These are phyloP conservation scores for Meloidogyne floridensis DNA, from an alignment of 1,140 invertebrate genomes.

Conservation along the genomic window DNA sequence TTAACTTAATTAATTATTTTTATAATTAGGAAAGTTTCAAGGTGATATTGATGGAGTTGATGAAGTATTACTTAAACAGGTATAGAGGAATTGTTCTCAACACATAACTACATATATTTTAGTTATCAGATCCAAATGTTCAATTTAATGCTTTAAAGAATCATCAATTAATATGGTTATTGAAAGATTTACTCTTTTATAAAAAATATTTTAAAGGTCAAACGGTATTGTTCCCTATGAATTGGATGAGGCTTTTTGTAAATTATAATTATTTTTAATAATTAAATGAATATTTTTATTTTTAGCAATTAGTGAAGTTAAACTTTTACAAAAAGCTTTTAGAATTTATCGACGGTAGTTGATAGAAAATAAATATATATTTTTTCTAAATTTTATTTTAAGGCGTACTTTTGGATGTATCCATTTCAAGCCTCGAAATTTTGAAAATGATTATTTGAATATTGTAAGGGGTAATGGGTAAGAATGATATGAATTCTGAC, in stretches of 20 bases:
- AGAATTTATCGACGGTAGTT: conserved; percentile 49
- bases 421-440: conserved; percentile 35
- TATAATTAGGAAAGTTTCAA: conserved; percentile 64
- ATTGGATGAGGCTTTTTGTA: conserved; percentile 63
- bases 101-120: conserved; percentile 14
- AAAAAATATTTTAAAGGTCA: conserved; percentile 47
- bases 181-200: conserved; percentile 27
- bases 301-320: conserved; percentile 55
- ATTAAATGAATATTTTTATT: not conserved
- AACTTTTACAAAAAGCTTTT: conserved; percentile 58
- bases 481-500: not conserved
- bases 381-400: no score
- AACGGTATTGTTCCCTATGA: conserved; percentile 59
- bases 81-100: not conserved
- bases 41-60: conserved; percentile 65
- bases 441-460: conserved; percentile 58
- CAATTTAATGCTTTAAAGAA: conserved; percentile 38
- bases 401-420: conserved; percentile 60
- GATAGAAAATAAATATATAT: no score
- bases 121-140: conserved; percentile 30
- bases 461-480: conserved; percentile 61
- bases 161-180: conserved; percentile 34
- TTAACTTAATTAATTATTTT: not conserved
- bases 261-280: conserved; percentile 43
- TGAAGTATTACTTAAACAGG: conserved; percentile 45